Evolutionary conservation across 2,113 vertebrate species (phyloP).

Genomic region (Eubucco bourcierii): DNA sequence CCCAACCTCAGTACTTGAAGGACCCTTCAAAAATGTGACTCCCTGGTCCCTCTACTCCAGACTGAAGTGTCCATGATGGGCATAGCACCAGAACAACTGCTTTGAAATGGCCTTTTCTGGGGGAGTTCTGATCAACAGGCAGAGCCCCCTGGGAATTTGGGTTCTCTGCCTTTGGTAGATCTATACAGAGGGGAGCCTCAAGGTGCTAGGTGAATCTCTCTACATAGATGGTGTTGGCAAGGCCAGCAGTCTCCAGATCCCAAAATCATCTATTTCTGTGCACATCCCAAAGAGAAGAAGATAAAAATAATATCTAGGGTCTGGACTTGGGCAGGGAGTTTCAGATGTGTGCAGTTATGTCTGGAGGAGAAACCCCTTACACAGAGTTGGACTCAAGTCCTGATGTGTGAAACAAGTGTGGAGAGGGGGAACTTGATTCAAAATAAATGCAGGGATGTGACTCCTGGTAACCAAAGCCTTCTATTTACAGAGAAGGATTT

Average conservation of each 20-base stretch:
- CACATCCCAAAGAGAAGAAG: not conserved
- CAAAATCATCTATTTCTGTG: not conserved
- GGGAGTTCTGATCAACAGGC: not conserved
- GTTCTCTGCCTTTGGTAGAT: not conserved
- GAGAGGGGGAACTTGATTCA: not conserved
- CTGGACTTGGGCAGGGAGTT: not conserved
- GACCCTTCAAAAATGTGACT: not conserved
- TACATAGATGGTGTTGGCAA: not conserved
- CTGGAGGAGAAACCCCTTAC: not conserved
- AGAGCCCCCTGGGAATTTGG: not conserved
- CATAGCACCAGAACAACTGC: rapidly evolving
- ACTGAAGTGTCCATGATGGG: not conserved
- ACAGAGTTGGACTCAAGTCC: not conserved
- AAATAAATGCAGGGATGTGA: not conserved
- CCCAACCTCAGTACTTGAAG: not conserved
- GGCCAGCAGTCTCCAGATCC: not conserved
- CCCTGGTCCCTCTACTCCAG: not conserved
- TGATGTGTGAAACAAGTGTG: not conserved
- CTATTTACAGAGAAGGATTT: not conserved
- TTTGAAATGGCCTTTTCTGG: not conserved
- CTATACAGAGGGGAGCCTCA: not conserved
- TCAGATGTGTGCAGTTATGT: not conserved
- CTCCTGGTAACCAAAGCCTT: not conserved
- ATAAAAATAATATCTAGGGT: not conserved
- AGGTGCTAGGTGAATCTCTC: not conserved